Conservation (phyloP, 2,113 vertebrate species). For the Otis tarda region DNA sequence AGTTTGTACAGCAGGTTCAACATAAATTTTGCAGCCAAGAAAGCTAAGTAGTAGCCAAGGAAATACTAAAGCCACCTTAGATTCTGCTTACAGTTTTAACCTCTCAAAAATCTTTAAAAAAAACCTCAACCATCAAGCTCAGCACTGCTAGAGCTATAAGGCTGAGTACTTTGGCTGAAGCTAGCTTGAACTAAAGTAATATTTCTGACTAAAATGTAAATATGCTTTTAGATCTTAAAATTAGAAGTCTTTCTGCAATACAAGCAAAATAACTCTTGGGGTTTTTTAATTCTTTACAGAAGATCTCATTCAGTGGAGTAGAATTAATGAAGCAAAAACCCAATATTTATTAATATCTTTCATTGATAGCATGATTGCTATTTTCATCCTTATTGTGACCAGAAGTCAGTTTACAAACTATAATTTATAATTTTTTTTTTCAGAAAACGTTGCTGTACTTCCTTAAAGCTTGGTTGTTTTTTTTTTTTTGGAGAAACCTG, state of each 20-base stretch:
- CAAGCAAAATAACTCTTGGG: accelerated
- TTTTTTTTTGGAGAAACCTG: not conserved
- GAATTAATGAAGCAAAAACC: not conserved
- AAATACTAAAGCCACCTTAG: not conserved
- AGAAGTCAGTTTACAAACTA: not conserved
- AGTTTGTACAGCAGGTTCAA: not conserved
- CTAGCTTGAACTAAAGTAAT: not conserved
- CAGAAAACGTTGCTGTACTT: not conserved
- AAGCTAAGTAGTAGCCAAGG: not conserved
- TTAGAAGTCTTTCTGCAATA: not conserved
- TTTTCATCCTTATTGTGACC: not conserved
- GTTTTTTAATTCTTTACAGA: not conserved
- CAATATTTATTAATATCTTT: not conserved
- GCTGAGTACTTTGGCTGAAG: not conserved
- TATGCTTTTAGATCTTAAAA: not conserved
- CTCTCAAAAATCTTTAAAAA: not conserved
- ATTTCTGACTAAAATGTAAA: not conserved
- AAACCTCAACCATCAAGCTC: not conserved
- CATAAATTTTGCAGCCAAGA: not conserved
- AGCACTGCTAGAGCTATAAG: not conserved
- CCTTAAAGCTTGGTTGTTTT: not conserved
- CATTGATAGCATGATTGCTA: not conserved
- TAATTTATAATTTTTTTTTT: not conserved
- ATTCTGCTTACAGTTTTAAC: not conserved
- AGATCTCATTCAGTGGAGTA: not conserved